phyloP scores from a whole-genome alignment of 2,888 invertebrate species.

The Hartigia nigra region DNA sequence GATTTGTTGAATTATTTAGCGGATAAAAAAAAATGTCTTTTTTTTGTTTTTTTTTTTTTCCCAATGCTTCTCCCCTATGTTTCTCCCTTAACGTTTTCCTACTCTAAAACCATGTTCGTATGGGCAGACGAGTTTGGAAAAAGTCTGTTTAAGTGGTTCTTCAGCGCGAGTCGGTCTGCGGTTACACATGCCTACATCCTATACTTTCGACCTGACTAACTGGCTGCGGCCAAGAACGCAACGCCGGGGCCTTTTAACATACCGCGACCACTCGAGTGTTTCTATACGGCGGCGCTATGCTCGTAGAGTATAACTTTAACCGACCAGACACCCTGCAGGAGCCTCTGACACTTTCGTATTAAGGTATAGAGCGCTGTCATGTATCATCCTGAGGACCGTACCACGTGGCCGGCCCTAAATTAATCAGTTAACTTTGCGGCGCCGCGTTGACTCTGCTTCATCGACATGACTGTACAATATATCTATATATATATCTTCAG shows the following conservation, averaged over 20 bases:
- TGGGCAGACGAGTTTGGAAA: conserved; percentile 18
- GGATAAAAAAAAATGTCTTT: neutral
- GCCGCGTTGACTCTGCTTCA: neutral
- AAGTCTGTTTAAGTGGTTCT: conserved; percentile 34
- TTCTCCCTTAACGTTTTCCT: neutral
- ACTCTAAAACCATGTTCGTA: neutral
- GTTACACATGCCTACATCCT: conserved; percentile 28
- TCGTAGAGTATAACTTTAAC: neutral
- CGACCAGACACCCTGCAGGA: conserved; percentile 13
- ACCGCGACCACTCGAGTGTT: conserved; percentile 48
- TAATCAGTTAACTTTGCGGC: conserved; percentile 19
- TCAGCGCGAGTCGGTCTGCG: conserved; percentile 24
- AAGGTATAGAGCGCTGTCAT: conserved; percentile 25
- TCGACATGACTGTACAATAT: too few species aligned
- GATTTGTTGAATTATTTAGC: too few species aligned
- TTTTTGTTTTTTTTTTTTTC: too few species aligned
- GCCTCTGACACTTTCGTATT: conserved; percentile 20
- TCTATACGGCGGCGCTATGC: neutral
- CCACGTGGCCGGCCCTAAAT: conserved; percentile 44
- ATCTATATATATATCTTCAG: too few species aligned
- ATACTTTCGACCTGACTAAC: conserved; percentile 7
- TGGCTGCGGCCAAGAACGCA: neutral
- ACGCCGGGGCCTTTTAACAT: conserved; percentile 43
- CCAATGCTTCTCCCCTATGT: neutral
- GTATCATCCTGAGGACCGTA: conserved; percentile 32